Percentiles rank a stretch among this genome's conserved stretches.
These are phyloP conservation scores for Diadumene lineata DNA, from an alignment of 92 coral and sea anemone genomes.

Conservation along the genomic window DNA sequence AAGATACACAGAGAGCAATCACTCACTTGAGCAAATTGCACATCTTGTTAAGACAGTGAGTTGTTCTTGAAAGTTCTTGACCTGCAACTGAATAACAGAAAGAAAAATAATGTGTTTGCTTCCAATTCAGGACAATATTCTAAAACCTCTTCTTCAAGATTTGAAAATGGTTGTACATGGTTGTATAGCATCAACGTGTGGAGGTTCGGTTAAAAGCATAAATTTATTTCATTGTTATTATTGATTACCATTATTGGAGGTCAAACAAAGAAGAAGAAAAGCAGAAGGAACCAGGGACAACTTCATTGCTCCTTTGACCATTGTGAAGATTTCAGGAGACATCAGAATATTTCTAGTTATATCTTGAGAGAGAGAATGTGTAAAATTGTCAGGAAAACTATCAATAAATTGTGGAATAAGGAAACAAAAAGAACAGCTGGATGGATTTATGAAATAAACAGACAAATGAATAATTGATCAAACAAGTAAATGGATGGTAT, in stretches of 20 bases:
- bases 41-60: conserved; percentile 36
- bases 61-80: conserved; percentile 37
- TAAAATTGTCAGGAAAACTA: background rate
- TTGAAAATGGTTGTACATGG: background rate
- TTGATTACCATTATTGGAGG: conserved; percentile 41
- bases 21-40: conserved; percentile 45
- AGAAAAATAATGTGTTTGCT: background rate
- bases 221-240: background rate
- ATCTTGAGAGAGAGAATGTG: background rate
- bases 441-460: background rate
- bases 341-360: conserved; percentile 3
- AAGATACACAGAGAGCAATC: background rate
- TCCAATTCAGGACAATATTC: background rate
- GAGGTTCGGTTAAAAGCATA: too few species aligned
- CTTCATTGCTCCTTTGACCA: conserved; percentile 22
- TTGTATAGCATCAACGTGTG: too few species aligned
- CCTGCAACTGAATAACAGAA: conserved; percentile 19
- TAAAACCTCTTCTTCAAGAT: background rate
- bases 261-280: conserved; percentile 36
- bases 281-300: conserved; percentile 20
- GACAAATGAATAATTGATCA: background rate
- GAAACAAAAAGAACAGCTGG: background rate
- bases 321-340: conserved; percentile 10
- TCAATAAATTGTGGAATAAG: too few species aligned
- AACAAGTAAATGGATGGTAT: background rate